Conservation (phyloP, 2,113 vertebrate species). For the Gallinago jamesoni region DNA sequence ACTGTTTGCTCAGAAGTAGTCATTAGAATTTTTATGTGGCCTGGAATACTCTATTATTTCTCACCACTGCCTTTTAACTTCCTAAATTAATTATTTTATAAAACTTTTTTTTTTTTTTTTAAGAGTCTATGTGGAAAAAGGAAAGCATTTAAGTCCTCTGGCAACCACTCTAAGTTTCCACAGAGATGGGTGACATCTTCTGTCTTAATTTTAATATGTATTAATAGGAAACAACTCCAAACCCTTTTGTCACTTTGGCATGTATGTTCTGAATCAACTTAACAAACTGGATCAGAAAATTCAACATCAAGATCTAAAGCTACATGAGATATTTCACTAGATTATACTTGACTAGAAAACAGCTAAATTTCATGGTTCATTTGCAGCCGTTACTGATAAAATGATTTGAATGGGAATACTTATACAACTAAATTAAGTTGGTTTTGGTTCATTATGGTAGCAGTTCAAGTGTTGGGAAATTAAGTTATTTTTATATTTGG, state of each 20-base stretch:
- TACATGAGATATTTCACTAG: neutral
- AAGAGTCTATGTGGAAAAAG: neutral
- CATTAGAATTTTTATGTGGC: neutral
- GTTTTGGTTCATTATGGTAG: constrained; percentile 5
- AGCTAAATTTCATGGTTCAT: constrained; percentile 44
- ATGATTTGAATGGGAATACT: constrained; percentile 7
- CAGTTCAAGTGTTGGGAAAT: constrained; percentile 4
- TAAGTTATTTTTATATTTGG: neutral
- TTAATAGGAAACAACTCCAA: neutral
- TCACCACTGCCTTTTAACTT: neutral
- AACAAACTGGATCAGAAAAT: neutral
- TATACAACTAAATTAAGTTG: constrained; percentile 14
- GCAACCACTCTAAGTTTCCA: neutral
- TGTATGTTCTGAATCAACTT: neutral
- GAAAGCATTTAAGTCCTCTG: neutral
- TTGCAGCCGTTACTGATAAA: constrained; percentile 14
- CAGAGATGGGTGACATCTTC: neutral
- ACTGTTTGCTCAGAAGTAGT: neutral
- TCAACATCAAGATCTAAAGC: neutral
- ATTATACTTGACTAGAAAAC: constrained; percentile 21
- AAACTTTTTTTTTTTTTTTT: neutral
- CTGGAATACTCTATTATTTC: neutral
- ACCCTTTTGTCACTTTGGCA: neutral
- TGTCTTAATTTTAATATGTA: neutral
- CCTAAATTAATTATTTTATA: neutral